phyloP scores from a whole-genome alignment of 2,113 vertebrate species.

The Sciurus niger region DNA sequence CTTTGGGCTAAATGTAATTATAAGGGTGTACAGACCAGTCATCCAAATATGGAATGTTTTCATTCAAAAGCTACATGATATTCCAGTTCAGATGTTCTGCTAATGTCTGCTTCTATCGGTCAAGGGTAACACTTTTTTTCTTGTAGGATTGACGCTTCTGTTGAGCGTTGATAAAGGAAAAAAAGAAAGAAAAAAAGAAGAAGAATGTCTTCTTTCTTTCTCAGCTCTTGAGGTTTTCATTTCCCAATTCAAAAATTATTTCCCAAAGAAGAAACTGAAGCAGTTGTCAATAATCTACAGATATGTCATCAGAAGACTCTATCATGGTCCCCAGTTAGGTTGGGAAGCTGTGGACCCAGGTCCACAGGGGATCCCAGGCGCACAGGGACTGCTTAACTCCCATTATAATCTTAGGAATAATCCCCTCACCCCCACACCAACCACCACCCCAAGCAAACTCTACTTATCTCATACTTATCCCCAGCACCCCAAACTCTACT shows the following conservation, averaged over 20 bases:
- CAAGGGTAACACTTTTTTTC: neutral
- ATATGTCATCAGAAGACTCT: neutral
- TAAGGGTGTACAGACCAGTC: conserved; percentile 26
- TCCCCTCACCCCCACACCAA: no score
- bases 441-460: neutral
- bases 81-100: conserved; percentile 6
- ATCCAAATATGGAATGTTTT: conserved; percentile 57
- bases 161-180: neutral
- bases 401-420: neutral
- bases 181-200: no score
- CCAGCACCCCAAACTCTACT: neutral
- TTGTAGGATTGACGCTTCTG: neutral
- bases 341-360: neutral
- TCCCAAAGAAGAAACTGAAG: conserved; percentile 24
- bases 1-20: conserved; percentile 56
- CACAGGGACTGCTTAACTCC: neutral
- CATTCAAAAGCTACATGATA: neutral
- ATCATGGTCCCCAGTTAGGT: neutral
- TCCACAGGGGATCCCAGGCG: neutral
- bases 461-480: neutral
- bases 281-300: neutral
- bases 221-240: conserved; percentile 36
- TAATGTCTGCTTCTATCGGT: neutral
- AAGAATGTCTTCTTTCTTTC: conserved; percentile 10
- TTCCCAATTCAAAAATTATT: conserved; percentile 48